A percentile compares a stretch with the other conserved stretches of the same genome.
Evolutionary conservation across 2,888 invertebrate genomes (phyloP).

Genomic region (Schrankia costaestrigalis): DNA sequence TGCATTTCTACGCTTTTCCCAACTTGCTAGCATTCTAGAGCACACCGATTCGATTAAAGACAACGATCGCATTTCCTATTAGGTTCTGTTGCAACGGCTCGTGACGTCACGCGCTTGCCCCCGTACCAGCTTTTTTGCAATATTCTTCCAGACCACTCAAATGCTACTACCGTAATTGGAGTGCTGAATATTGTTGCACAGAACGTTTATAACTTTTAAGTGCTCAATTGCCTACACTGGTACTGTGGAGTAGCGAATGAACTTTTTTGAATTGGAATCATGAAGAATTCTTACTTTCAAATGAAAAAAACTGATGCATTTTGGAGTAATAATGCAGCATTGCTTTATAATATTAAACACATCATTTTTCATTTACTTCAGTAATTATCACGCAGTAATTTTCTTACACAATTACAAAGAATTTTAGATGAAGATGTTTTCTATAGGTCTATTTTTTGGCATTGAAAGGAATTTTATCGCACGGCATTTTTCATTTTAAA

Average conservation of each 20-base stretch:
- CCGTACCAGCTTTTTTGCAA: constrained; percentile 34
- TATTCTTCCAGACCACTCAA: constrained; percentile 39
- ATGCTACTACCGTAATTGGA: constrained; percentile 53
- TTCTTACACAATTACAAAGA: too few species aligned
- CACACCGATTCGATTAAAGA: constrained; percentile 65
- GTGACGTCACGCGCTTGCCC: constrained; percentile 54
- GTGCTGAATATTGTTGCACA: constrained; percentile 44
- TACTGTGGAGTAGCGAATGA: constrained; percentile 26
- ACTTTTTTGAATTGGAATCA: constrained; percentile 21
- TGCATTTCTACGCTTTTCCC: constrained; percentile 23
- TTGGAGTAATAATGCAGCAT: too few species aligned
- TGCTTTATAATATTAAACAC: too few species aligned
- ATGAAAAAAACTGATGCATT: constrained; percentile 3
- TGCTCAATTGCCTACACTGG: constrained; percentile 26
- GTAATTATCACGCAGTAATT: too few species aligned
- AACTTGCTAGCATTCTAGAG: constrained; percentile 27
- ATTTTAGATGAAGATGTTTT: too few species aligned
- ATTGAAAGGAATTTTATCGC: too few species aligned
- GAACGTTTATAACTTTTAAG: constrained; percentile 47
- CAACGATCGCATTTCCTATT: constrained; percentile 71
- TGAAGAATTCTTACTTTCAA: constrained; percentile 4
- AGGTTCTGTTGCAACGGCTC: constrained; percentile 58
- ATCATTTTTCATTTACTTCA: too few species aligned
- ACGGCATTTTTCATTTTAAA: too few species aligned
- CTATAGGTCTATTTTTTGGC: too few species aligned